Conservation (phyloP, 2,888 invertebrate species). For the Eupithecia subfuscata region DNA sequence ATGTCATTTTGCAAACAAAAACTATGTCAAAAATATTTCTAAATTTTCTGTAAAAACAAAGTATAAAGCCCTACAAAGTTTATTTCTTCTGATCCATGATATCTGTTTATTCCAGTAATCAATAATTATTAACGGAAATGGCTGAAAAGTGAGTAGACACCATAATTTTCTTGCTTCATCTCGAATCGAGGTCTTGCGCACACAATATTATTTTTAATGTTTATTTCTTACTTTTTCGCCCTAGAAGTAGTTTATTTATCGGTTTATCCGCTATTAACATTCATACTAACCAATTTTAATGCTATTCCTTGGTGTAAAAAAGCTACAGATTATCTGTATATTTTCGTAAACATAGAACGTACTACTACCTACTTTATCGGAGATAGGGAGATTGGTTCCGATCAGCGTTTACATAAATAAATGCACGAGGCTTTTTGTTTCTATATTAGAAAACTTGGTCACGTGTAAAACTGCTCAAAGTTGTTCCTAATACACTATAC, state of each 20-base stretch:
- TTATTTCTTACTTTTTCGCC: slow-evolving; percentile 20
- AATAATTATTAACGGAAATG: slow-evolving; percentile 65
- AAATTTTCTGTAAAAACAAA: slow-evolving; percentile 78
- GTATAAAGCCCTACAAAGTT: slow-evolving; percentile 65
- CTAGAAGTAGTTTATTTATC: neutral
- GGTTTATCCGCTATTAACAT: neutral
- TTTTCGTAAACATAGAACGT: neutral
- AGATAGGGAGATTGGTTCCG: slow-evolving; percentile 15
- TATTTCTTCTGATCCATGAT: slow-evolving; percentile 71
- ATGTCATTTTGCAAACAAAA: slow-evolving; percentile 81
- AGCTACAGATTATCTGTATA: neutral
- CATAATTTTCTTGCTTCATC: slow-evolving; percentile 43
- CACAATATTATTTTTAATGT: slow-evolving; percentile 56
- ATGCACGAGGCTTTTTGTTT: slow-evolving; percentile 20
- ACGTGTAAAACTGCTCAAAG: neutral
- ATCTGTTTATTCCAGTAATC: slow-evolving; percentile 59
- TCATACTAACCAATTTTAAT: neutral
- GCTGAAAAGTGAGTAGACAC: slow-evolving; percentile 75
- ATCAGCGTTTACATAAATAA: slow-evolving; percentile 29
- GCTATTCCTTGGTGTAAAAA: neutral
- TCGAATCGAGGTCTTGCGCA: slow-evolving; percentile 56
- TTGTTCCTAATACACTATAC: neutral
- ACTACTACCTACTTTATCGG: neutral
- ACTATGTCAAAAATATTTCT: slow-evolving; percentile 79
- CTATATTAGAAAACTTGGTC: slow-evolving; percentile 7